Evolutionary conservation across 2,113 vertebrate genomes (phyloP).

Genomic region (Phrynosoma platyrhinos): DNA sequence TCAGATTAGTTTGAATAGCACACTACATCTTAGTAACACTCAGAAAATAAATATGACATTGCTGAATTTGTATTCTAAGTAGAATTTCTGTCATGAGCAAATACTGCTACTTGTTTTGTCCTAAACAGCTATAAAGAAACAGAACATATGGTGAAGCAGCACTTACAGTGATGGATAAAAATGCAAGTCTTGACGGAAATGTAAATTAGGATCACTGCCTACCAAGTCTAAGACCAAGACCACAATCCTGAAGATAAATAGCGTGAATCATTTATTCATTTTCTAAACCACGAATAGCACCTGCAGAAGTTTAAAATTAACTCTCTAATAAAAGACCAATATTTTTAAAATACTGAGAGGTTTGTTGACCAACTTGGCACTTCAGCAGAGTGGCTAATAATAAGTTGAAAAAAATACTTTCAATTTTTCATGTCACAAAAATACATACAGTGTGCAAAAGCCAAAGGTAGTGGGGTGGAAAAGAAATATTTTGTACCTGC

Average conservation of each 20-base stretch:
- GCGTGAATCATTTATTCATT: slow-evolving; percentile 19
- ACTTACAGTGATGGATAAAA: neutral
- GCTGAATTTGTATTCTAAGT: slow-evolving; percentile 2
- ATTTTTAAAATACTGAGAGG: neutral
- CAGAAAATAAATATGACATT: neutral
- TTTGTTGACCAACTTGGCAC: neutral
- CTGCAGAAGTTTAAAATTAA: neutral
- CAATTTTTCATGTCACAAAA: neutral
- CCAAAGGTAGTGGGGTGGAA: neutral
- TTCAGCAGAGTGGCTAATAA: neutral
- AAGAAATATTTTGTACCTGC: neutral
- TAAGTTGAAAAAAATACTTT: neutral
- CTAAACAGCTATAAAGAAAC: neutral
- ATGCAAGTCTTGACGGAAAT: neutral
- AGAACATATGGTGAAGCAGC: neutral
- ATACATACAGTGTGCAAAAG: neutral
- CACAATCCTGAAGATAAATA: neutral
- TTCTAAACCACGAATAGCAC: accelerated
- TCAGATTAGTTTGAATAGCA: neutral
- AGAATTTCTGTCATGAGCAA: neutral
- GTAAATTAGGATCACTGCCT: neutral
- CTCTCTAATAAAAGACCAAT: neutral
- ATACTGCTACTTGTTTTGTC: neutral
- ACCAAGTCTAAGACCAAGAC: slow-evolving; percentile 7
- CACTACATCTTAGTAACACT: neutral